A percentile compares a stretch with the other conserved stretches of the same genome.
phyloP scores from a whole-genome alignment of 2,113 vertebrate species.

The Cynocephalus volans region DNA sequence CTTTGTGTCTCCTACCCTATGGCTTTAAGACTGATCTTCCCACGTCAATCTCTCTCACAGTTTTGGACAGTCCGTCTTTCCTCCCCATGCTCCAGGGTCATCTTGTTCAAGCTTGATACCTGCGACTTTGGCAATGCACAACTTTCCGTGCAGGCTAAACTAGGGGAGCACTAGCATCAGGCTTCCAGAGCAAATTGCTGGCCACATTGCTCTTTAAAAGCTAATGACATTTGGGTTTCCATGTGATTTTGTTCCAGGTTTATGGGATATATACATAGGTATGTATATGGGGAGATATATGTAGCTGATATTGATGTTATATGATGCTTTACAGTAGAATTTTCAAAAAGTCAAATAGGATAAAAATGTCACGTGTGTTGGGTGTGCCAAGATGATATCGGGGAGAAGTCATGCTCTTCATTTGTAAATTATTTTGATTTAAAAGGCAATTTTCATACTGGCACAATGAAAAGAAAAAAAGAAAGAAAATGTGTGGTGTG shows the following conservation, averaged over 20 bases:
- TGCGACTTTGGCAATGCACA: not conserved
- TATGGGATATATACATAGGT: no score
- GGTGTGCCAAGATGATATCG: not conserved
- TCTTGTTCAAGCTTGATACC: not conserved
- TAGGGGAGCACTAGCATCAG: not conserved
- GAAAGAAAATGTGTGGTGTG: not conserved
- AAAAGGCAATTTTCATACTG: slow-evolving; percentile 14
- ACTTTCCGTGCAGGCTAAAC: not conserved
- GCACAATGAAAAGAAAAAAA: not conserved
- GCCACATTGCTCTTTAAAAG: not conserved
- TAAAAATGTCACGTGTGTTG: not conserved
- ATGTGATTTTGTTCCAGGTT: not conserved
- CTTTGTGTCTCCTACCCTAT: not conserved
- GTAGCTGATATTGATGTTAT: slow-evolving; percentile 49
- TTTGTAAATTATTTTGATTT: slow-evolving; percentile 34
- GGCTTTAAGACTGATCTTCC: not conserved
- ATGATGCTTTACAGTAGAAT: slow-evolving; percentile 25
- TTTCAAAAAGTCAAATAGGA: not conserved
- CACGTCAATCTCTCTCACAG: not conserved
- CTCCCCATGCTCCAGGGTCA: not conserved
- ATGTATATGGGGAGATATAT: not conserved
- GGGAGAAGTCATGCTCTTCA: not conserved
- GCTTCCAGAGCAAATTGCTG: slow-evolving; percentile 7
- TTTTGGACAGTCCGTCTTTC: not conserved
- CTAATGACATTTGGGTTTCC: not conserved